Conservation (phyloP, 2,113 vertebrate genomes). For the Verasper variegatus region DNA sequence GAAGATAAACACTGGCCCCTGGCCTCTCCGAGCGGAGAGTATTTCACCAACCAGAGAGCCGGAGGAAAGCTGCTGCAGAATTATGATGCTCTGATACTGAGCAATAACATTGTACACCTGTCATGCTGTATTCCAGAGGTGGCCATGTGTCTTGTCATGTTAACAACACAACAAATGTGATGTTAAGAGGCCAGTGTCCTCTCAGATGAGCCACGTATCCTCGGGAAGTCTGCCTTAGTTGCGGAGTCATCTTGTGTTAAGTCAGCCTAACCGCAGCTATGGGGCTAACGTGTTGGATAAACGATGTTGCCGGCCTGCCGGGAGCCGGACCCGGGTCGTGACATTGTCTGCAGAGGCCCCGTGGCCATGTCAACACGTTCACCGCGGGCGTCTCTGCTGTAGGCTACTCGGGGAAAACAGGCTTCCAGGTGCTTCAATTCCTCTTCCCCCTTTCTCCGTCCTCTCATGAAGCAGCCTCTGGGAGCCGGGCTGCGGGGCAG, state of each 20-base stretch:
- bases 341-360: conserved; percentile 58
- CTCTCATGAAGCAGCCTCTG: conserved; percentile 64
- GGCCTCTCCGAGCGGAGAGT: conserved; percentile 14
- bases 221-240: conserved; percentile 39
- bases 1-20: conserved; percentile 47
- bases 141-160: conserved; percentile 57
- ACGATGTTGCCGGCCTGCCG: conserved; percentile 18
- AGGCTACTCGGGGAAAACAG: neutral
- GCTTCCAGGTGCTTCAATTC: conserved; percentile 57
- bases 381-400: conserved; percentile 34
- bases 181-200: conserved; percentile 43
- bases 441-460: conserved; percentile 39
- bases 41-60: conserved; percentile 34
- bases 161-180: conserved; percentile 49
- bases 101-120: conserved; percentile 50
- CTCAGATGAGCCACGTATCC: conserved; percentile 40
- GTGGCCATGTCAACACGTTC: conserved; percentile 54
- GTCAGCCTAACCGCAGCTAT: conserved; percentile 40
- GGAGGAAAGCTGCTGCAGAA: conserved; percentile 19
- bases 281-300: conserved; percentile 64
- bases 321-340: conserved; percentile 51
- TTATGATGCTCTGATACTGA: conserved; percentile 20
- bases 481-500: conserved; percentile 62
- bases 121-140: conserved; percentile 37
- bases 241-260: conserved; percentile 59